These are phyloP conservation scores for Acanthacorydalis orientalis DNA, from an alignment of 2,888 invertebrate genomes.

Conservation along the genomic window DNA sequence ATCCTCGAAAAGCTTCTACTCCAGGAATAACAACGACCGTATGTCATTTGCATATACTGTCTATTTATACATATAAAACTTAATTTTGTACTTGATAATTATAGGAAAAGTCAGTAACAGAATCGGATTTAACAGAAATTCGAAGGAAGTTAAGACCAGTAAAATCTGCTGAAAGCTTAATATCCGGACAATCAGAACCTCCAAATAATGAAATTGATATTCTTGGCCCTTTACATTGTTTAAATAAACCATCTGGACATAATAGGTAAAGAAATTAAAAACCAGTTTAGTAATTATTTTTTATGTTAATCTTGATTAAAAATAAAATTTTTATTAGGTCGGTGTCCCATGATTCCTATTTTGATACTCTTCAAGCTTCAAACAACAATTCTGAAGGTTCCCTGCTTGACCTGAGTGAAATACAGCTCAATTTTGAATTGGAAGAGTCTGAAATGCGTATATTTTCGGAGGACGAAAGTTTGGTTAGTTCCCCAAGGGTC, in stretches of 20 bases:
- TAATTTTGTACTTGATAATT: conserved; percentile 5
- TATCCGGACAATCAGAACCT: conserved; percentile 27
- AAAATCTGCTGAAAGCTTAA: conserved; percentile 53
- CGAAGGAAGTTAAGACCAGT: conserved; percentile 41
- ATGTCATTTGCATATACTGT: not conserved
- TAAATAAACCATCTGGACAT: conserved; percentile 31
- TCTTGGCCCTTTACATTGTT: conserved; percentile 27
- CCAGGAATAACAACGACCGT: conserved; percentile 23
- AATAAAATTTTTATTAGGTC: conserved; percentile 31
- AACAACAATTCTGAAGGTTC: conserved; percentile 27
- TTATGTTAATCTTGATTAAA: not conserved
- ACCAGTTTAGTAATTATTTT: not conserved
- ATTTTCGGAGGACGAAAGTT: conserved; percentile 73
- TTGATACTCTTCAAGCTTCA: conserved; percentile 55
- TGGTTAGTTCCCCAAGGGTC: conserved; percentile 38
- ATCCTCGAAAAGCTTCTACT: conserved; percentile 30
- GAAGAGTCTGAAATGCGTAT: conserved; percentile 76
- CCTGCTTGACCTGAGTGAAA: conserved; percentile 59
- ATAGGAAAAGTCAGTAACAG: conserved; percentile 25
- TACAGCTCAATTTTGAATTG: conserved; percentile 66
- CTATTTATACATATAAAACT: not conserved
- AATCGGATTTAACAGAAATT: conserved; percentile 24
- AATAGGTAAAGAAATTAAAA: conserved; percentile 21
- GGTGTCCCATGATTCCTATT: conserved; percentile 86
- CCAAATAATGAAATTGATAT: conserved; percentile 21